These are phyloP conservation scores for Aplysina aerophoba DNA, from an alignment of 37 sponge, comb jelly and placozoan species.

Conservation along the genomic window DNA sequence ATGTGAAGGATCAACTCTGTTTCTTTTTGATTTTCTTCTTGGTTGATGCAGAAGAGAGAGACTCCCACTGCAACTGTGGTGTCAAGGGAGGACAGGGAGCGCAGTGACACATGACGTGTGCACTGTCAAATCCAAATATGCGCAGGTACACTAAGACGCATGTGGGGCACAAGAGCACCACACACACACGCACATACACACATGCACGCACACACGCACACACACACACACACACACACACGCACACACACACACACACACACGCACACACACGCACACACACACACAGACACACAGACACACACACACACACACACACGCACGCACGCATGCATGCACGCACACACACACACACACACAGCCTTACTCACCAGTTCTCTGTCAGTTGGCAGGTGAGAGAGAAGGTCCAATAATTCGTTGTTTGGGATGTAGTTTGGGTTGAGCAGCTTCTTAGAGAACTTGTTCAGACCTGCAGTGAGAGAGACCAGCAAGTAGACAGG, in stretches of 20 bases:
- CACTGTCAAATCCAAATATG: background rate
- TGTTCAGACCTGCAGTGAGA: conserved; percentile 76
- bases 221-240: too few relatives aligned
- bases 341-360: too few relatives aligned
- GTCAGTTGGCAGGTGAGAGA: conserved; percentile 84
- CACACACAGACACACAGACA: too few relatives aligned
- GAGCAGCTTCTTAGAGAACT: conserved; percentile 80
- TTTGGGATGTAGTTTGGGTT: conserved; percentile 86
- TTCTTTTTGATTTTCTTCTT: conserved; percentile 20
- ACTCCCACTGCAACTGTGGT: background rate
- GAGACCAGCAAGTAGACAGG: too few relatives aligned
- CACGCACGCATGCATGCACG: too few relatives aligned
- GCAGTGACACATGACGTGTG: background rate
- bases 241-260: too few relatives aligned
- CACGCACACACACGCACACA: too few relatives aligned
- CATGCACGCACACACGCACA: too few relatives aligned
- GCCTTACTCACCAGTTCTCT: conserved; percentile 64
- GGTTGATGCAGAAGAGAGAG: background rate
- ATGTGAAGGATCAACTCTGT: background rate
- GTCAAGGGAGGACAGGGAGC: background rate
- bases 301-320: too few relatives aligned
- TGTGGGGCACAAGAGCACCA: too few relatives aligned
- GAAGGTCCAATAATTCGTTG: conserved; percentile 86
- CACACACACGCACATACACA: too few relatives aligned
- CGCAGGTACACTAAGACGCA: background rate